Percentiles rank a stretch among this genome's conserved stretches.
Conservation (phyloP, 2,113 vertebrate genomes). For the Aegotheles bennettii region DNA sequence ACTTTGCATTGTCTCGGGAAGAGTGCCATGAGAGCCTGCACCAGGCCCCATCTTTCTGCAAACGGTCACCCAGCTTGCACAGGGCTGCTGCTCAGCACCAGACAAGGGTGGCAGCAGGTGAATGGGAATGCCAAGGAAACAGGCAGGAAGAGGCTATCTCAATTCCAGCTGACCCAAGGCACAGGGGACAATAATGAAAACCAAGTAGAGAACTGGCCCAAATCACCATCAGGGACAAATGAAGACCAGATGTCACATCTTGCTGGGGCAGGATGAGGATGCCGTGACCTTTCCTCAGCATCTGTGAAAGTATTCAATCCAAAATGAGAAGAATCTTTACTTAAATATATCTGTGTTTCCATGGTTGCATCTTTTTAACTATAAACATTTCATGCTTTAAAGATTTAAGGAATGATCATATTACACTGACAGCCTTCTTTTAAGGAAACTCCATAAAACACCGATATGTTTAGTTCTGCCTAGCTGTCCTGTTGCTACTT, state of each 20-base stretch:
- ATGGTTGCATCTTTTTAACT: neutral
- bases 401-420: neutral
- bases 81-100: too few relatives aligned
- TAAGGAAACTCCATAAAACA: neutral
- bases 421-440: neutral
- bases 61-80: neutral
- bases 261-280: neutral
- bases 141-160: neutral
- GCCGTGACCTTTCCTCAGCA: neutral
- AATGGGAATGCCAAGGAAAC: neutral
- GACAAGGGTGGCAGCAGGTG: neutral
- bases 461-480: neutral
- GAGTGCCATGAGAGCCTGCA: neutral
- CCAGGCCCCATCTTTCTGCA: neutral
- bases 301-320: neutral
- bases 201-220: neutral
- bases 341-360: neutral
- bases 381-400: slow-evolving; percentile 5
- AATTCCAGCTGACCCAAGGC: neutral
- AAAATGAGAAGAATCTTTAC: neutral
- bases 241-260: fast-evolving
- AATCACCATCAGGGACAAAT: neutral
- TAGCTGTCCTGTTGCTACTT: neutral
- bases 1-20: neutral
- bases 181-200: neutral